Base-by-base conservation (phyloP, 1,140 invertebrate genomes). In the Pristionchus pacificus region DNA sequence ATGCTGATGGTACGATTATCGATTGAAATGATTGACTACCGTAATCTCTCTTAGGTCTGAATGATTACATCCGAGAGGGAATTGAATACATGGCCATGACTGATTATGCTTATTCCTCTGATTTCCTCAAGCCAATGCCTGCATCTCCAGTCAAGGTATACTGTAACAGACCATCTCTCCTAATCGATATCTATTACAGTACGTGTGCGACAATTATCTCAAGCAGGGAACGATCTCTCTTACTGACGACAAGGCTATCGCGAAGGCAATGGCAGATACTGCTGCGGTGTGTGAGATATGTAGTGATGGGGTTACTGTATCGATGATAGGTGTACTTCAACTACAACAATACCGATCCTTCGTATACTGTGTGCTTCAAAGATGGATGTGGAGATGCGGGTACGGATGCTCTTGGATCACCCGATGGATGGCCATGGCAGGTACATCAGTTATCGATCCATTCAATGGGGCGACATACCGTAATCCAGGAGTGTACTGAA, bases 361-460 rank as follows among this genome's bases (percentile, higher is more conserved):
- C 6, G 6, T 49, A 49, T 19, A 49, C 38, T 6, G 38, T 19
- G 6, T 49, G 38, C 19, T 49, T 49, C 38, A 6, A 10, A 10
- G 38, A 49, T 49, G 38, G 38, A 49, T 83, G 15, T 84, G 68
- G 32, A 69, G 66, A 67, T 31, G 38, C 27, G 19, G 72, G 32
- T 14, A 75, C 87, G 61, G 85, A 85, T 15, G 83, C 84, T 64
- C 85, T 87, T 24, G 85, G 87, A 64, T 90, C 89, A 55, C 88
- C 88, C 30, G 60, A 80, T 29, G 91, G 89, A 2, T 95, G 93
- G 93, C 86, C 89, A 74, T 91, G 89, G 84, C 90, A 90, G 85
- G 89, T 89, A 71, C 74, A 74, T n/a, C n/a, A n/a, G n/a, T n/a
- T n/a, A n/a, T 24, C 61, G 14, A 63, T 25, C 27, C 49, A 25